Evolutionary conservation across 2,888 invertebrate genomes (phyloP).

Genomic region (Caenorhabditis angaria): DNA sequence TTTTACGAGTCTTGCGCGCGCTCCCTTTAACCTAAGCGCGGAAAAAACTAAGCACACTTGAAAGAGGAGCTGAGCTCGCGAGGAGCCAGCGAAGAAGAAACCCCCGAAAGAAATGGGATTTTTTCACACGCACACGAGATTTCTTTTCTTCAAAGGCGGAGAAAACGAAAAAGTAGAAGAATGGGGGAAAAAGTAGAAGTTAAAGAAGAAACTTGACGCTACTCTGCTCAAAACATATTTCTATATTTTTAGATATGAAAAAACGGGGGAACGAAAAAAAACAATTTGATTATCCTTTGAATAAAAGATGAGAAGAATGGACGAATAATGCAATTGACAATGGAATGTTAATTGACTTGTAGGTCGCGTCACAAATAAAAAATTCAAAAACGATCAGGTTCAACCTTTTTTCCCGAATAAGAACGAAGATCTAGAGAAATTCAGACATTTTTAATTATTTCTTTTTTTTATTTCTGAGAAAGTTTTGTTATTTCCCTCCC

Average conservation of each 20-base stretch:
- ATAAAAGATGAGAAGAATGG: neutral
- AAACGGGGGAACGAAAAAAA: no score
- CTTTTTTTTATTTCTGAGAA: no score
- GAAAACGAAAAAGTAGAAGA: neutral
- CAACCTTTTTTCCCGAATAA: no score
- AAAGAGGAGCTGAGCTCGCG: neutral
- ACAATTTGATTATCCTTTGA: neutral
- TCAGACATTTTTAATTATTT: no score
- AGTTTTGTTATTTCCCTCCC: no score
- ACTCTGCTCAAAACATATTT: no score
- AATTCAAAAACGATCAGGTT: no score
- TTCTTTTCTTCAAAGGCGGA: neutral
- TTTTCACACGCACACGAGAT: constrained; percentile 4
- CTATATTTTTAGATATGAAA: no score
- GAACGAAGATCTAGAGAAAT: no score
- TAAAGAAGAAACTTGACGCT: no score
- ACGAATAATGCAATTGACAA: neutral
- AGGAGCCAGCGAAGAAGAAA: neutral
- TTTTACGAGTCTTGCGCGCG: neutral
- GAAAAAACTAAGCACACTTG: neutral
- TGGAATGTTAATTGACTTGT: neutral
- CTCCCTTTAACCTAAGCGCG: neutral
- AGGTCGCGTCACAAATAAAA: neutral
- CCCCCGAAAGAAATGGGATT: neutral
- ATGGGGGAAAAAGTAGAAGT: no score